Evolutionary conservation across 2,113 vertebrate genomes (phyloP).

Genomic region (Calypte anna): DNA sequence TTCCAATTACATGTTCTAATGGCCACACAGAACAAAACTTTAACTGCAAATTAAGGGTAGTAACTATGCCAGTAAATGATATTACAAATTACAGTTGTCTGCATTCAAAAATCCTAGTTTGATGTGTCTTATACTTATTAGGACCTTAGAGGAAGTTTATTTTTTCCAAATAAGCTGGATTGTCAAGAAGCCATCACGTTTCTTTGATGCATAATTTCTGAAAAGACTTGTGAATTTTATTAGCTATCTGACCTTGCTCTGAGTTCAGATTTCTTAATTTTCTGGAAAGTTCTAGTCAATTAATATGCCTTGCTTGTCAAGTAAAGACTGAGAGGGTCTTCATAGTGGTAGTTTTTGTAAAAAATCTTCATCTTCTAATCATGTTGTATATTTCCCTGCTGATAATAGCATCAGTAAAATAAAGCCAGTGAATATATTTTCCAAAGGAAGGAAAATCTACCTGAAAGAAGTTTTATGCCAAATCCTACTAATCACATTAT

Average conservation of each 20-base stretch:
- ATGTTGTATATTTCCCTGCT: not conserved
- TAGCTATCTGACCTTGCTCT: not conserved
- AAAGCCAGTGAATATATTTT: not conserved
- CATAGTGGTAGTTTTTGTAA: not conserved
- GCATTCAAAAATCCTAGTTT: conserved; percentile 3
- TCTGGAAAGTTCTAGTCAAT: not conserved
- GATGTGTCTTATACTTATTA: conserved; percentile 12
- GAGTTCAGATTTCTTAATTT: not conserved
- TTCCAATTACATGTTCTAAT: conserved; percentile 47
- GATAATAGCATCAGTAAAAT: not conserved
- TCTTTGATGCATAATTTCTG: conserved; percentile 11
- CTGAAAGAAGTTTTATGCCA: not conserved
- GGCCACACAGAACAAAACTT: conserved; percentile 26
- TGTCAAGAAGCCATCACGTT: not conserved
- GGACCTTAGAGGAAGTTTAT: not conserved
- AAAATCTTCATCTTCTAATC: not conserved
- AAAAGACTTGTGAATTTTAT: not conserved
- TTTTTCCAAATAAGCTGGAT: conserved; percentile 2
- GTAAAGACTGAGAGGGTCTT: conserved; percentile 18
- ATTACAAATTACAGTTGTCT: conserved; percentile 30
- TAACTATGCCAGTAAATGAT: conserved; percentile 14
- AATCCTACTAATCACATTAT: not conserved
- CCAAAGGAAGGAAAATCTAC: not conserved
- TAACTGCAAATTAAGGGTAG: not conserved
- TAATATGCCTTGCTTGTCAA: conserved; percentile 8